phyloP scores from a whole-genome alignment of 2,797 vertebrate genomes.

The Phalanger gymnotis region DNA sequence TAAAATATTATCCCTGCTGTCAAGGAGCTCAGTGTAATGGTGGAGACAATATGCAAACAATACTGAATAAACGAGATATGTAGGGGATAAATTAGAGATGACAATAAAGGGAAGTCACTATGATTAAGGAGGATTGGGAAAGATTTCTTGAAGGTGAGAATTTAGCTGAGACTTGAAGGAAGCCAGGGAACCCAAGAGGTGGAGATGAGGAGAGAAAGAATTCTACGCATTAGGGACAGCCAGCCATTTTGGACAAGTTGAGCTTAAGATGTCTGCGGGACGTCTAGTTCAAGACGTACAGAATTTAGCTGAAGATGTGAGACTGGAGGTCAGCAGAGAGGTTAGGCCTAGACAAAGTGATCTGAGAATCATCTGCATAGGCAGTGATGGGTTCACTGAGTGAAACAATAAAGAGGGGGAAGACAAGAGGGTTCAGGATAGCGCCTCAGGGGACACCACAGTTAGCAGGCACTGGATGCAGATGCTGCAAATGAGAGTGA shows the following conservation, averaged over 20 bases:
- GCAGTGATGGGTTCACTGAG: not conserved
- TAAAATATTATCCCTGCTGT: not conserved
- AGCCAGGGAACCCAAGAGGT: not conserved
- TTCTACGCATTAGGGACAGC: not conserved
- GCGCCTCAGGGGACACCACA: not conserved
- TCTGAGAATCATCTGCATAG: not conserved
- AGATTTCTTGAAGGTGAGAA: not conserved
- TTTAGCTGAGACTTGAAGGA: not conserved
- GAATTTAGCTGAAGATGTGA: not conserved
- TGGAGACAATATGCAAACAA: not conserved
- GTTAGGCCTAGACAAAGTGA: not conserved
- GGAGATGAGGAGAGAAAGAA: not conserved
- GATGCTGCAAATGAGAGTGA: not conserved
- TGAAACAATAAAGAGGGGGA: not conserved
- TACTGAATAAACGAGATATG: no score
- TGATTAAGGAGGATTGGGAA: not conserved
- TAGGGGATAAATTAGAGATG: not conserved
- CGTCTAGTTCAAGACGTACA: not conserved
- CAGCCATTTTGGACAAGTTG: not conserved
- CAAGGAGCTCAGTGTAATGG: not conserved
- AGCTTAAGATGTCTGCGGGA: not conserved
- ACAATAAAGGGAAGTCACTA: not conserved
- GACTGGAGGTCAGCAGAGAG: not conserved
- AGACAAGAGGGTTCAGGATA: not conserved
- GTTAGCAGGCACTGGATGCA: not conserved